A percentile compares a stretch with the other conserved stretches of the same genome.
These are phyloP conservation scores for Protosalanx chinensis DNA, from an alignment of 2,797 vertebrate species.

Conservation along the genomic window DNA sequence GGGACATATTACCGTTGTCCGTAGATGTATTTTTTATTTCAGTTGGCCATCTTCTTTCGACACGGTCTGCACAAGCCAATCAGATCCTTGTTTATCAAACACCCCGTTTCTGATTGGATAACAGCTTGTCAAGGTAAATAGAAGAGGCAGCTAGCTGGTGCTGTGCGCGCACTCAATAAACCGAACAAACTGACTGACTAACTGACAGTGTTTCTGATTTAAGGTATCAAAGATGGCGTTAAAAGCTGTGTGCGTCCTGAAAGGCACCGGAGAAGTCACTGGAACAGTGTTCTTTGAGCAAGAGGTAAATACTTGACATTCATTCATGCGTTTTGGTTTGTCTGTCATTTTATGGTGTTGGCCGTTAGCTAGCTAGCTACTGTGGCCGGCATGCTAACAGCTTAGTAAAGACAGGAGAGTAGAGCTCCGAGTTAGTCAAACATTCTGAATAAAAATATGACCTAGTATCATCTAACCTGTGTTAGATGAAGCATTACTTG, in stretches of 20 bases:
- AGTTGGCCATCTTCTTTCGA: too few relatives aligned
- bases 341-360: too few relatives aligned
- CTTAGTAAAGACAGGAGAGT: too few relatives aligned
- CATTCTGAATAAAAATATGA: too few relatives aligned
- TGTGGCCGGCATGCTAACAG: background rate
- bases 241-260: constrained; percentile 77
- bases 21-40: too few relatives aligned
- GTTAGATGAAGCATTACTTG: too few relatives aligned
- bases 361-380: background rate
- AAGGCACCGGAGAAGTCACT: constrained; percentile 63
- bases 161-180: too few relatives aligned
- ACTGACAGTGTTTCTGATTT: too few relatives aligned
- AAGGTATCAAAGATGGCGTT: constrained; percentile 50
- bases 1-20: too few relatives aligned
- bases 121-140: background rate
- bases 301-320: constrained; percentile 59
- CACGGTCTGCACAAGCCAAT: background rate
- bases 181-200: background rate
- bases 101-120: background rate
- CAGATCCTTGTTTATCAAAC: background rate
- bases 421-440: too few relatives aligned
- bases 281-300: constrained; percentile 74
- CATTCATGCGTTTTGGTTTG: background rate
- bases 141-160: background rate
- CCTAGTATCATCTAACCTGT: too few relatives aligned